Evolutionary conservation across 2,113 vertebrate genomes (phyloP), one percentile per base, ranked within the genome.

Genomic region (Jaculus jaculus): DNA sequence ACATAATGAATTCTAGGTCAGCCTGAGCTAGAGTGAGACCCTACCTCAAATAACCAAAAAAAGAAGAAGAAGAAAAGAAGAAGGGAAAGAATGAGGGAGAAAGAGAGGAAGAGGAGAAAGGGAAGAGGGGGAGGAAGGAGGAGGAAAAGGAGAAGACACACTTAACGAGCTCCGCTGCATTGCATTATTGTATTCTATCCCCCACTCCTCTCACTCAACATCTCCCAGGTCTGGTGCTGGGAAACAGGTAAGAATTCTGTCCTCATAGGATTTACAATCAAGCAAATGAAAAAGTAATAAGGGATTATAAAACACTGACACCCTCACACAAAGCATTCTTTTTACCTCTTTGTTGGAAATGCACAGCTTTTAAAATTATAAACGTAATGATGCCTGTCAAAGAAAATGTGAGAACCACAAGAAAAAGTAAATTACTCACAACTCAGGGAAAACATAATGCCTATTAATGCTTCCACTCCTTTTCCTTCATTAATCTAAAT

Each of bases 391-490:
- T 68, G 21, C n/a, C 75, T 34, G 84, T 89, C 72, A 95, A 88
- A 85, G 92, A 92, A 88, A 92, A 78, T 71, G 30, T 39, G 58
- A 96, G 73, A 90, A 81, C 68, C 58, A 51, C 5, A 81, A 90
- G 90, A 93, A 94, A 65, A 65, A 94, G 89, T 63, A 51, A 89
- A 92, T 89, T 72, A 28, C 79, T 94, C 80, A 63, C 63, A 80
- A 87, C 78, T 91, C 87, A 91, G 75, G 74, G 79, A 84, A 11
- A 85, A 58, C 66, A 73, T 47, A 72, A 89, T 68, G 30, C 72
- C 89, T 88, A 54, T 87, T 89, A 88, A 89, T 63, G 28, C 54
- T 88, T 87, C 86, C 37, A 34, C 58, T 84, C 39, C 18, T 81
- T 61, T 89, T 77, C 66, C 80, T 61, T 37, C 63, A 84, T 91